Conservation (phyloP, 64 coral and sea anemone species). For the Montipora sp. region DNA sequence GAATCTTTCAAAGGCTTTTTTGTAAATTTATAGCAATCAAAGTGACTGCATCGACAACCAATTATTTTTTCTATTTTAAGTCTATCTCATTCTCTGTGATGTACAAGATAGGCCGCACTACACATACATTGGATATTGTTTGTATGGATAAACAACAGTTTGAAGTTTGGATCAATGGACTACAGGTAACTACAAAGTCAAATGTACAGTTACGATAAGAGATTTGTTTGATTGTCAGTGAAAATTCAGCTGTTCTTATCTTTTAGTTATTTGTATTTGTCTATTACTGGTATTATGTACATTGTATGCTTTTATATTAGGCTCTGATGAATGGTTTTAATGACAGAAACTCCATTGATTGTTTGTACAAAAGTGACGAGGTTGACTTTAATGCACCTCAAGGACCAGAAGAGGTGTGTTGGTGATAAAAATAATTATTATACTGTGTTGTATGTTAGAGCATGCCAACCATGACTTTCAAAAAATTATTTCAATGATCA, state of each 20-base stretch:
- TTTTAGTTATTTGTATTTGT: neutral
- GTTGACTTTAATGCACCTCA: constrained; percentile 43
- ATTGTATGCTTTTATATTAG: constrained; percentile 23
- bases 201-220: neutral
- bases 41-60: neutral
- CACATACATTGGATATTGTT: constrained; percentile 75
- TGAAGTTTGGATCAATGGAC: constrained; percentile 80
- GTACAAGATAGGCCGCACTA: constrained; percentile 67
- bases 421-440: too few relatives aligned
- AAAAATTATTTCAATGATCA: too few relatives aligned
- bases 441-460: too few relatives aligned
- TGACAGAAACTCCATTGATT: constrained; percentile 70
- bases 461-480: too few relatives aligned
- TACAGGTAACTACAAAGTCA: constrained; percentile 49
- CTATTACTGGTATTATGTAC: neutral
- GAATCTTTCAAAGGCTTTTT: too few relatives aligned
- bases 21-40: neutral
- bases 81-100: constrained; percentile 87
- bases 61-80: constrained; percentile 41
- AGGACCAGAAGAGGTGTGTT: constrained; percentile 38
- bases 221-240: neutral
- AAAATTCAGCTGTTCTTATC: neutral
- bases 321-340: constrained; percentile 75
- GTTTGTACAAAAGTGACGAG: constrained; percentile 51
- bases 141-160: constrained; percentile 79